phyloP scores from a whole-genome alignment of 2,888 invertebrate species.

The Punctoribates punctum region DNA sequence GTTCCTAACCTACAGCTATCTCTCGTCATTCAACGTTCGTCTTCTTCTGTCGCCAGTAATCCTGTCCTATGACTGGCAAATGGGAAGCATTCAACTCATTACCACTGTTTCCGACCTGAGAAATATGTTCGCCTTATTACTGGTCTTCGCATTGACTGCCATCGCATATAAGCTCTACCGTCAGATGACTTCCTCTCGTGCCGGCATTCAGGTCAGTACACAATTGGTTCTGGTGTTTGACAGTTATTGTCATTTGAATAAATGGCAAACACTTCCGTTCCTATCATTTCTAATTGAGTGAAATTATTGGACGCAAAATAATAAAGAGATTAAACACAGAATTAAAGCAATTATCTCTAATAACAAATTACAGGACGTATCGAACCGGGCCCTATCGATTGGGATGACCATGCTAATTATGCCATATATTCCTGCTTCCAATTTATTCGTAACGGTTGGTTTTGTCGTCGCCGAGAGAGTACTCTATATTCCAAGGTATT shows the following conservation, averaged over 20 bases:
- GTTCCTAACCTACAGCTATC: conserved; percentile 73
- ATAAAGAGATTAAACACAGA: not conserved
- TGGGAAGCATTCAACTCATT: conserved; percentile 77
- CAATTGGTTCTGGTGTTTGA: too few relatives aligned
- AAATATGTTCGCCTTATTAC: conserved; percentile 65
- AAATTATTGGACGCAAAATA: not conserved
- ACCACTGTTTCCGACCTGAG: conserved; percentile 67
- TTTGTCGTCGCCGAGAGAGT: conserved; percentile 58
- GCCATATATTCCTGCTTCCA: conserved; percentile 81
- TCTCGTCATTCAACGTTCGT: conserved; percentile 79
- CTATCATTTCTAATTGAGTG: not conserved
- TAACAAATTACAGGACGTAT: not conserved
- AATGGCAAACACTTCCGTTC: not conserved
- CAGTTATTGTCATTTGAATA: not conserved
- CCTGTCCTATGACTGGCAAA: conserved; percentile 84
- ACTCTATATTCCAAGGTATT: conserved; percentile 56
- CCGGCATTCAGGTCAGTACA: not conserved
- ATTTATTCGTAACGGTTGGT: conserved; percentile 60
- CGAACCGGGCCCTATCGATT: conserved; percentile 18
- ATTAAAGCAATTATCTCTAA: not conserved
- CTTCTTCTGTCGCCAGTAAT: conserved; percentile 72
- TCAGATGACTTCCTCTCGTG: conserved; percentile 19
- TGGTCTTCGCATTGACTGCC: not conserved
- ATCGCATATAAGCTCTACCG: conserved; percentile 5
- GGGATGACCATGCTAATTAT: conserved; percentile 62